Percentiles rank a stretch among this genome's conserved stretches.
Evolutionary conservation across 1,140 invertebrate genomes (phyloP).

Genomic region (Zeugodacus cucurbitae): DNA sequence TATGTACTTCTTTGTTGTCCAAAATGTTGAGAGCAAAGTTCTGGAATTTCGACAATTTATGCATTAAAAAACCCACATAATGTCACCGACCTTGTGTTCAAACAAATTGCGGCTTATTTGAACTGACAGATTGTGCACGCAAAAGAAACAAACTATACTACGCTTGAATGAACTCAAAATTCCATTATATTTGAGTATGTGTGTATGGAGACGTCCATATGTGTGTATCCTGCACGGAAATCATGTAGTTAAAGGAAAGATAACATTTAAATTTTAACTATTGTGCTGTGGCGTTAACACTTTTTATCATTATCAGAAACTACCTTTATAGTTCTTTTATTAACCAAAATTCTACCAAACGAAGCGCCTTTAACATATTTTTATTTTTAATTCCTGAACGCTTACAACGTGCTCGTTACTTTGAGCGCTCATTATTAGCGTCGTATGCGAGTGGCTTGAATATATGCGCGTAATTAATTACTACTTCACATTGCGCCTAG

Average conservation of each 20-base stretch:
- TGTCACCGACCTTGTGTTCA: neutral
- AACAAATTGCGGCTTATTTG: neutral
- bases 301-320: too few relatives aligned
- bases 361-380: neutral
- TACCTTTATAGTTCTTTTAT: too few relatives aligned
- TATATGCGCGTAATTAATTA: too few relatives aligned
- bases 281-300: too few relatives aligned
- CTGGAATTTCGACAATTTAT: neutral
- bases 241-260: neutral
- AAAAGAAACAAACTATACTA: neutral
- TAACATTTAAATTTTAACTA: neutral
- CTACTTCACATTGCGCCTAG: neutral
- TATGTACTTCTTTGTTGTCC: too few relatives aligned
- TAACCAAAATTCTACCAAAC: too few relatives aligned
- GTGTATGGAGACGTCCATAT: neutral
- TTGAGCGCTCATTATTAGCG: too few relatives aligned
- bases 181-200: neutral
- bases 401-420: neutral
- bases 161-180: neutral
- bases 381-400: neutral
- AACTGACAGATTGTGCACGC: neutral
- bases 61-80: neutral
- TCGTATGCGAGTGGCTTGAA: too few relatives aligned
- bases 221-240: neutral
- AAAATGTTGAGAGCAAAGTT: neutral